Conservation (phyloP, 2,113 vertebrate species). For the Entelurus aequoreus region DNA sequence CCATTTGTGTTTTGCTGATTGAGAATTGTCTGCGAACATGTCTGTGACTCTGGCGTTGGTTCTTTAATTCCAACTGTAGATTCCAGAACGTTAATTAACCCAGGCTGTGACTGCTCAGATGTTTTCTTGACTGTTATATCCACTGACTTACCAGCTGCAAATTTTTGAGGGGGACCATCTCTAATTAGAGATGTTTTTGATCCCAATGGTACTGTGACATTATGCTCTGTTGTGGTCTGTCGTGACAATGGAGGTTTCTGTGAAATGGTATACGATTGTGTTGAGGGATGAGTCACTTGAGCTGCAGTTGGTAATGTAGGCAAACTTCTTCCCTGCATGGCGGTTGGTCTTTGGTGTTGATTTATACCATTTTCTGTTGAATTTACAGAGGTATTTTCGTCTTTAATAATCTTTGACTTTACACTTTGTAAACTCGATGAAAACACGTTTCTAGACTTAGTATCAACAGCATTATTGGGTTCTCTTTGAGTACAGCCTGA, state of each 20-base stretch:
- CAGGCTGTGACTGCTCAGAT: constrained; percentile 68
- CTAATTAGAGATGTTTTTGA: constrained; percentile 35
- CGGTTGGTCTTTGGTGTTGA: constrained; percentile 23
- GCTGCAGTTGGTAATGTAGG: constrained; percentile 44
- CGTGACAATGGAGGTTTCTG: constrained; percentile 65
- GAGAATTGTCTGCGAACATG: constrained; percentile 39
- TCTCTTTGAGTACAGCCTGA: constrained; percentile 13
- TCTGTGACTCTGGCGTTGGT: constrained; percentile 60
- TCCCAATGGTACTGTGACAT: constrained; percentile 37
- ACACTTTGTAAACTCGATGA: constrained; percentile 63
- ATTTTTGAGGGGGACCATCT: constrained; percentile 8
- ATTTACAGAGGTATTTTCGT: constrained; percentile 36
- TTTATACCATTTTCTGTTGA: constrained; percentile 11
- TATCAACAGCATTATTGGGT: constrained; percentile 25
- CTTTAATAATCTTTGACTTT: constrained; percentile 67
- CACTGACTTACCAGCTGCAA: constrained; percentile 19
- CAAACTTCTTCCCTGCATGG: constrained; percentile 46
- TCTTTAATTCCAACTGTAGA: constrained; percentile 71
- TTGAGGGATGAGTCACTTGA: constrained; percentile 25
- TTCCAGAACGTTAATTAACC: constrained; percentile 84
- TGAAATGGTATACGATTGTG: constrained; percentile 24
- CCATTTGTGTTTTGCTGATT: constrained; percentile 56
- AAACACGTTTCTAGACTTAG: constrained; percentile 53
- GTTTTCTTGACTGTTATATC: constrained; percentile 39
- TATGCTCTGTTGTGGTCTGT: constrained; percentile 56